Conservation (phyloP, 2,797 vertebrate genomes). For the Alouatta caraya region DNA sequence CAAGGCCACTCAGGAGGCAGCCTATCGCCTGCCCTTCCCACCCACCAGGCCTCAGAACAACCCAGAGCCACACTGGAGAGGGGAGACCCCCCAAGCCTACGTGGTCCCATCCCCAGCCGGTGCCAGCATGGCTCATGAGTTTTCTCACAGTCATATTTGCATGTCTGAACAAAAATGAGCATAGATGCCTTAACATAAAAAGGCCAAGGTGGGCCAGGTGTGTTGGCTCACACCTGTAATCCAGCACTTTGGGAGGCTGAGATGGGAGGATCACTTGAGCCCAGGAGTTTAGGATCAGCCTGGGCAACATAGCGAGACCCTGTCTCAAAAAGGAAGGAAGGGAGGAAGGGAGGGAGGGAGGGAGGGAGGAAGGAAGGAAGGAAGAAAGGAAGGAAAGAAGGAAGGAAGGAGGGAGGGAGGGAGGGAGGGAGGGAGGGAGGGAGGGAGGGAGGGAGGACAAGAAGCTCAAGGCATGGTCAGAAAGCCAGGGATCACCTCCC, state of each 20-base stretch:
- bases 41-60: not conserved
- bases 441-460: not conserved
- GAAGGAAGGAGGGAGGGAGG: too few relatives aligned
- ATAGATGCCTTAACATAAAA: not conserved
- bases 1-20: not conserved
- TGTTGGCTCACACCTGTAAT: not conserved
- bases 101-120: fast-evolving
- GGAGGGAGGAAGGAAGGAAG: too few relatives aligned
- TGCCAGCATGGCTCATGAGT: fast-evolving
- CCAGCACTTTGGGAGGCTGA: not conserved
- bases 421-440: too few relatives aligned
- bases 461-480: not conserved
- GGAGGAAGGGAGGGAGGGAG: too few relatives aligned
- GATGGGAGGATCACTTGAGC: not conserved
- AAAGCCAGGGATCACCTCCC: too few relatives aligned
- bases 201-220: not conserved
- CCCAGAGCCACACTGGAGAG: too few relatives aligned
- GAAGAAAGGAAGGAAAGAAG: not conserved
- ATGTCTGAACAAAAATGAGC: fast-evolving
- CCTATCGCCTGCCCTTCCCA: fast-evolving
- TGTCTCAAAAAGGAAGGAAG: not conserved
- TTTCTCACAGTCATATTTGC: fast-evolving
- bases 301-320: not conserved
- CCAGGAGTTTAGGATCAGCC: not conserved
- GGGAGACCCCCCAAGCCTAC: not conserved